These are phyloP conservation scores for Pseudochromis fuscus DNA, from an alignment of 2,797 vertebrate genomes.

Conservation along the genomic window DNA sequence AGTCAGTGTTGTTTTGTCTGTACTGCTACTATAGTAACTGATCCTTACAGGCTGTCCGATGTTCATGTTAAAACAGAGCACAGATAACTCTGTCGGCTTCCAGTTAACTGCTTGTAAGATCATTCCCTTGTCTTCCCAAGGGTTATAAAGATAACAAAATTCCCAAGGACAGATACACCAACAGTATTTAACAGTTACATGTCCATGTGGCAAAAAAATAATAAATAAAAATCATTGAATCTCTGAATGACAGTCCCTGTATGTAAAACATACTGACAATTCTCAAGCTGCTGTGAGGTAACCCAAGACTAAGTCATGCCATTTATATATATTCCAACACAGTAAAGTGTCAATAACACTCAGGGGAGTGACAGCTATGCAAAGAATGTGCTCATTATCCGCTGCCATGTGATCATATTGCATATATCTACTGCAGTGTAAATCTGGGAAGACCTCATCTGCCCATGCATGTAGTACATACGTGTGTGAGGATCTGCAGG, in stretches of 20 bases:
- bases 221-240: slow-evolving; percentile 11
- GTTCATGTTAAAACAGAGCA: neutral
- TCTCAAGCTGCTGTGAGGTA: neutral
- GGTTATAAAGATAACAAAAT: slow-evolving; percentile 25
- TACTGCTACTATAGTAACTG: neutral
- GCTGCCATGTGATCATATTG: slow-evolving; percentile 31
- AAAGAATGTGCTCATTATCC: slow-evolving; percentile 27
- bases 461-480: slow-evolving; percentile 2
- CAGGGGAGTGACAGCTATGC: slow-evolving; percentile 23
- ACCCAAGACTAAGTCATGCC: neutral
- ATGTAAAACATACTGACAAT: neutral
- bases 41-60: slow-evolving; percentile 10
- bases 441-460: slow-evolving; percentile 1
- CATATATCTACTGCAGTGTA: slow-evolving; percentile 12
- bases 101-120: slow-evolving; percentile 36
- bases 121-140: neutral
- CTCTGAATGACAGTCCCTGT: neutral
- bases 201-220: neutral
- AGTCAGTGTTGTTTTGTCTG: slow-evolving; percentile 22
- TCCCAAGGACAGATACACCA: neutral
- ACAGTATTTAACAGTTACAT: neutral
- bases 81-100: slow-evolving; percentile 21
- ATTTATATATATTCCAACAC: slow-evolving; percentile 17
- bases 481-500: slow-evolving; percentile 19
- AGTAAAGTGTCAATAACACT: neutral